Evolutionary conservation across 2,888 invertebrate genomes (phyloP).

Genomic region (Acanthococcus lagerstroemiae): DNA sequence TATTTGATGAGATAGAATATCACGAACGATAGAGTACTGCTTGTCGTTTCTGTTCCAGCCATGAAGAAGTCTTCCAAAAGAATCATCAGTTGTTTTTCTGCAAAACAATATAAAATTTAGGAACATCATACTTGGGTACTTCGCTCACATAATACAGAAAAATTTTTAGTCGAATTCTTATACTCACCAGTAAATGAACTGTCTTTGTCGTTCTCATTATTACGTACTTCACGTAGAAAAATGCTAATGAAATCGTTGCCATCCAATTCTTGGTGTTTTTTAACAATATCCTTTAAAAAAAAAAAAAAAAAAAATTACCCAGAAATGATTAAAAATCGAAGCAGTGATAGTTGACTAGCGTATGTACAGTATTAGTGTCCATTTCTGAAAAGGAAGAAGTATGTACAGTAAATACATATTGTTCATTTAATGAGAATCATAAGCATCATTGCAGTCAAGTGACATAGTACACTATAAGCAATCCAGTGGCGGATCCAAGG

Average conservation of each 20-base stretch:
- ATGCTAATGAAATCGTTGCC: constrained; percentile 54
- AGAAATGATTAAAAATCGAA: background rate
- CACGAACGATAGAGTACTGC: constrained; percentile 52
- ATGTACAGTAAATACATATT: background rate
- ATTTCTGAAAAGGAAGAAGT: background rate
- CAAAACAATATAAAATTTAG: constrained; percentile 24
- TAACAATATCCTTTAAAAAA: constrained; percentile 37
- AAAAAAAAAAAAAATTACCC: background rate
- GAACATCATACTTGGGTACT: background rate
- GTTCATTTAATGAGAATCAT: background rate
- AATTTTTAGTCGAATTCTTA: background rate
- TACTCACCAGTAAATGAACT: constrained; percentile 5
- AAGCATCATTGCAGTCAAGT: too few species aligned
- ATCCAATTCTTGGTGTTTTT: constrained; percentile 36
- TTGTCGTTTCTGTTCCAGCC: constrained; percentile 61
- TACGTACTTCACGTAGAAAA: constrained; percentile 51
- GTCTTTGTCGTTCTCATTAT: constrained; percentile 38
- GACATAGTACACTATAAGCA: too few species aligned
- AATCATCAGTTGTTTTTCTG: constrained; percentile 43
- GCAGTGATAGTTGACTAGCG: too few species aligned
- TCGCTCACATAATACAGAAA: background rate
- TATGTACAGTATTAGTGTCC: background rate
- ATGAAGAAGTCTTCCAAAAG: constrained; percentile 57
- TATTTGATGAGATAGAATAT: constrained; percentile 51
- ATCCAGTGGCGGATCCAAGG: too few species aligned